Conservation (phyloP, 2,113 vertebrate species). For the Leptocoma aspasia region DNA sequence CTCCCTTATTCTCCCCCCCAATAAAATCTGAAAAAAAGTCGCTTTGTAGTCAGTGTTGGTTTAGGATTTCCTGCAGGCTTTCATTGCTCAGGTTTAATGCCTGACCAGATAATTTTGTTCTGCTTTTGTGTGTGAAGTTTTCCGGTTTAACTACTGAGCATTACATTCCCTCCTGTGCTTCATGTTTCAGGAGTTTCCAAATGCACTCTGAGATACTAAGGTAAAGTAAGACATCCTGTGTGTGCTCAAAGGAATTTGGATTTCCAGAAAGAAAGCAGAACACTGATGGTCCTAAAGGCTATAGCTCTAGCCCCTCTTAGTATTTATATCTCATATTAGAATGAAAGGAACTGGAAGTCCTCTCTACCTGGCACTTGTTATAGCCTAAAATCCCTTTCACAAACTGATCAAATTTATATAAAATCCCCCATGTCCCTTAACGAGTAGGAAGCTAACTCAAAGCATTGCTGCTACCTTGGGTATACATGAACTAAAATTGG, state of each 20-base stretch:
- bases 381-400: not conserved
- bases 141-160: not conserved
- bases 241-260: not conserved
- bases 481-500: not conserved
- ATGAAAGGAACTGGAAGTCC: not conserved
- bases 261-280: not conserved
- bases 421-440: not conserved
- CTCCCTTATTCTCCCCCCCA: not conserved
- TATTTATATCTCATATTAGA: not conserved
- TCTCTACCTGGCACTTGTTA: not conserved
- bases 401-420: not conserved
- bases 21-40: not conserved
- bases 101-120: not conserved
- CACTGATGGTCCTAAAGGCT: not conserved
- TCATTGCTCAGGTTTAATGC: not conserved
- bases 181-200: not conserved
- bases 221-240: not conserved
- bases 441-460: not conserved
- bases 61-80: conserved; percentile 1
- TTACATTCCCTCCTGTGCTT: not conserved
- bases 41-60: not conserved
- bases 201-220: not conserved
- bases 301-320: not conserved
- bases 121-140: not conserved
- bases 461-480: not conserved